Conservation (phyloP, 35 echinoderm and acorn worm genomes). For the Lytechinus variegatus region DNA sequence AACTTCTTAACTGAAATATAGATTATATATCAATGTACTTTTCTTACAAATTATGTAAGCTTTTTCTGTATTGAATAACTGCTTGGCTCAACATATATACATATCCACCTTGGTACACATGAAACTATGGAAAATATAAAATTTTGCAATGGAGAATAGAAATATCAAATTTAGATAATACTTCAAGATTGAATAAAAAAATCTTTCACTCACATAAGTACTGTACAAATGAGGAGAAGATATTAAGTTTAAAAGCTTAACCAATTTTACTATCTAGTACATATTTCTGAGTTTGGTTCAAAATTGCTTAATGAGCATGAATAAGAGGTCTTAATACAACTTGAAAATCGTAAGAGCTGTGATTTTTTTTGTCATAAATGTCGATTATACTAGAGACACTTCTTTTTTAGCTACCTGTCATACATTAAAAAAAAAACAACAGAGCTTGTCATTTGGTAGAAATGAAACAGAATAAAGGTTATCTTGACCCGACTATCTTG, state of each 20-base stretch:
- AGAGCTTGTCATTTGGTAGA: background rate
- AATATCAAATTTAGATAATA: background rate
- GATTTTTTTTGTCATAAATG: too few species aligned
- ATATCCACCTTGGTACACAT: background rate
- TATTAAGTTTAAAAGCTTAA: background rate
- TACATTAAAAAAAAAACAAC: too few species aligned
- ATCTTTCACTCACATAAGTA: background rate
- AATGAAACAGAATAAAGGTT: background rate
- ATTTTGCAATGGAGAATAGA: background rate
- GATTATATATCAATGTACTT: background rate
- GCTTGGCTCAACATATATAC: background rate
- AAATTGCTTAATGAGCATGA: background rate
- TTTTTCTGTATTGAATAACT: too few species aligned
- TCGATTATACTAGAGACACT: too few species aligned
- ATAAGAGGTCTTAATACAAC: too few species aligned
- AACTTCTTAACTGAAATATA: too few species aligned
- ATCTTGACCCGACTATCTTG: background rate
- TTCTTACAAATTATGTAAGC: background rate
- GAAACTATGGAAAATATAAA: background rate
- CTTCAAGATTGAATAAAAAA: background rate
- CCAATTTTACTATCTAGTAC: background rate
- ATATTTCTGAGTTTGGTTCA: conserved; percentile 1
- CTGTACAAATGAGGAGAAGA: conserved; percentile 11
- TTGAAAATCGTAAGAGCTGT: too few species aligned
- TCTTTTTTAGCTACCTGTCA: too few species aligned